phyloP scores from a whole-genome alignment of 35 echinoderm and acorn worm species.

The Ophiothrix spiculata region DNA sequence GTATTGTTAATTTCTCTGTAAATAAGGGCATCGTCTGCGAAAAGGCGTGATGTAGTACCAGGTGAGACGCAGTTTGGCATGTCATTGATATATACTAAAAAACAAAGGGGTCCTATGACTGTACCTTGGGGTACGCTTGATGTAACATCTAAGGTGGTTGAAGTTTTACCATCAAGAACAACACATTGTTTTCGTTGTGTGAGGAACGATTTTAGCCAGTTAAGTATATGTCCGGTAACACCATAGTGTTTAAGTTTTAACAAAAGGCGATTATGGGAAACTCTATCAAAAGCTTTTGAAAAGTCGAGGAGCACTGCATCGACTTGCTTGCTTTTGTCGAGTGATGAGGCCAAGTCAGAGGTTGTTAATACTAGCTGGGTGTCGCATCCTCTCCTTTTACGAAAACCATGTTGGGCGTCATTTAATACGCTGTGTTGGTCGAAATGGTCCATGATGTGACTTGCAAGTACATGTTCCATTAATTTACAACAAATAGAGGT shows the following conservation, averaged over 20 bases:
- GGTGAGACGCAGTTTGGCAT: no score
- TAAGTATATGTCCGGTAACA: background rate
- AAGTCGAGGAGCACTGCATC: background rate
- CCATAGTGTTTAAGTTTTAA: conserved; percentile 13
- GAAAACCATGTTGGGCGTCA: conserved; percentile 9
- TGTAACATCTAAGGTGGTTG: no score
- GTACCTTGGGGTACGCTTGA: no score
- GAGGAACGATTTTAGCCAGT: background rate
- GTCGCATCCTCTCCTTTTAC: background rate
- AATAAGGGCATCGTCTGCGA: no score
- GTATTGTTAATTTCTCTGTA: no score
- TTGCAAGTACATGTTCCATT: conserved; percentile 7
- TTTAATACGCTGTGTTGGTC: no score
- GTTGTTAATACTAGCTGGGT: background rate
- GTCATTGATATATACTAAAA: no score
- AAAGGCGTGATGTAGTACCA: no score
- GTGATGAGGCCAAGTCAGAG: background rate
- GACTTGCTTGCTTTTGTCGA: background rate
- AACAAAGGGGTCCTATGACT: no score
- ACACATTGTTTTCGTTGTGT: background rate
- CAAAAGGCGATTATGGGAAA: conserved; percentile 9
- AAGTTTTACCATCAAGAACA: background rate
- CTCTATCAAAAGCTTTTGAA: background rate
- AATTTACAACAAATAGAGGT: conserved; percentile 27
- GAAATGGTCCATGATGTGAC: background rate